Evolutionary conservation across 2,113 vertebrate genomes (phyloP), one percentile per base, ranked within the genome.

Genomic region (Sturnus vulgaris): DNA sequence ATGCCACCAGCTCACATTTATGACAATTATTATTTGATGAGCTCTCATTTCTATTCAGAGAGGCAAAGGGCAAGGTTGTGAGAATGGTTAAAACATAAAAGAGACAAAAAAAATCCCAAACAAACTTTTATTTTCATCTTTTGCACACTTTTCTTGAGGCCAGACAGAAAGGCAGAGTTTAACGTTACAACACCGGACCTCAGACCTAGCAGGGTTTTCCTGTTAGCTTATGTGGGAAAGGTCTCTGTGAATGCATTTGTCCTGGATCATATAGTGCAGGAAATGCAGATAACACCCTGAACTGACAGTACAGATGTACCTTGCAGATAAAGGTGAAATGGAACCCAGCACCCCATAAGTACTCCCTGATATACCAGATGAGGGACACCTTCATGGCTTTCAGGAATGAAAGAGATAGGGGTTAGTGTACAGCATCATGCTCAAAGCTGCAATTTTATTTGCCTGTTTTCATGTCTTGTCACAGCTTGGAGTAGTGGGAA

Each of bases 51-150:
- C 65, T 84, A 83, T 94, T 88, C 84, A 88, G 71, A 52, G 71
- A 80, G 79, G 50, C 95, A 97, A 96, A 97, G 88, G 93, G 65
- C 94, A 97, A 93, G 66, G 88, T 92, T 86, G 55, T 90, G 82
- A 93, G 87, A 92, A 91, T 82, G 66, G 61, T 84, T 95, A 94
- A 91, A 94, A 91, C 37, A 80, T 7, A 50, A 57, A 78, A 47
- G 86, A 82, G 55, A 79, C 18, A 42, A 82, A 61, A 87, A 37
- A 30, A 16, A 9, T 0, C 0, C 4, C 10, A 9, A 69, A 24
- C 15, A 49, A 56, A 50, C 18, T 2, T 27, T 66, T 73, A 46
- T 25, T 81, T 57, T 87, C 13, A 19, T 60, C 53, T 72, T 78
- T 31, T 81, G 18, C 46, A 20, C 7, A 5, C 12, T 72, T 91